Base-by-base conservation (phyloP, 2,797 vertebrate genomes). In the Lerista edwardsae region DNA sequence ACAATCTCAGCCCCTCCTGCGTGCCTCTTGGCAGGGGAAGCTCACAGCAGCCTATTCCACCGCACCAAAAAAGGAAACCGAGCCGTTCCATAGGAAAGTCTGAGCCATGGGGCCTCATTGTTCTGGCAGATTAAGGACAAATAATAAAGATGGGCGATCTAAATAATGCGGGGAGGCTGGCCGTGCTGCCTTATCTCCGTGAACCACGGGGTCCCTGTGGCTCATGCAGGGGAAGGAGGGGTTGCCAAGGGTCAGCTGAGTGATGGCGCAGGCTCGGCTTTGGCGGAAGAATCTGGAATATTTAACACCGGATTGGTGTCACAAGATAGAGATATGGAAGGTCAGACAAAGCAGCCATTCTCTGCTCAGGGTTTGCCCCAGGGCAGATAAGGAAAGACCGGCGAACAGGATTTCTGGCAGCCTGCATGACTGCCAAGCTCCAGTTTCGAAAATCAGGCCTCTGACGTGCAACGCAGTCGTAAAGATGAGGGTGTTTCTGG, bases 11-110 rank as follows among this genome's bases (percentile, higher is more conserved):
- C 39, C 29, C 27, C 11, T 44, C 61, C 51, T 15, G 36, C 31
- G 29, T 14, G 44, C 79, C 84, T 86, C 64, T 86, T 77, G 79
- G 84, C 84, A 86, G 65, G 65, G 4, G 55, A 27, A 27, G 73
- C 72, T 82, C 84, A 86, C 21, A 39, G 76, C 64, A 62, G 72
- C 79, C 8, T 36, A 51, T 41, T 86, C 23, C 34, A 78, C 51
- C 67, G 73, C 62, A 81, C 84, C 85, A 79, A 85, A 82, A 83
- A 89, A 86, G 73, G 76, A 86, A 86, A 65, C n/a, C 10, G 2
- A 59, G 69, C 14, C 10, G 36, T 36, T 75, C 68, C 82, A 39
- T 71, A 80, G 84, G 84, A 82, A 85, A 85, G 78, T 76, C 61
- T 86, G 81, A 76, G 67, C 67, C 2, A 41, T 0, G 29, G 25